These are phyloP conservation scores for Brachyhypopomus occidentalis DNA, from an alignment of 2,113 vertebrate species.

Conservation along the genomic window DNA sequence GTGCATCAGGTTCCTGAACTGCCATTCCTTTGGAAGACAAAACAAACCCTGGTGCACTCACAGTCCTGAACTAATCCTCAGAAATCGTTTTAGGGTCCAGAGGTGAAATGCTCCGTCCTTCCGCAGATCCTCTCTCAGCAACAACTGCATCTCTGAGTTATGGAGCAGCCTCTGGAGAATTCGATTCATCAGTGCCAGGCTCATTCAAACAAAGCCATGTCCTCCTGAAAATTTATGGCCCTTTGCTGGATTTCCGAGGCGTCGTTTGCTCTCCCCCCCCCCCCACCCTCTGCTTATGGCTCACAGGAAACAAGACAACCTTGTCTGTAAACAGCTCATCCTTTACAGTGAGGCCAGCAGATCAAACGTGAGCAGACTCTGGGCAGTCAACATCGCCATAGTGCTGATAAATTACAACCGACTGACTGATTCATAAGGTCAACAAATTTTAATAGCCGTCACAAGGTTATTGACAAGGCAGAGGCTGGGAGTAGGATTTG, in stretches of 20 bases:
- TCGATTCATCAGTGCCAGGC: constrained; percentile 55
- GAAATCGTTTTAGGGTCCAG: not conserved
- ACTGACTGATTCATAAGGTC: constrained; percentile 53
- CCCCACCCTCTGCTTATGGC: constrained; percentile 19
- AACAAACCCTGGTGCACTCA: too few relatives aligned
- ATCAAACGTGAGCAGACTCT: constrained; percentile 39
- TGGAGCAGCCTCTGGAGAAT: constrained; percentile 49
- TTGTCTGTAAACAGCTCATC: constrained; percentile 41
- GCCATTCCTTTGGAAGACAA: too few relatives aligned
- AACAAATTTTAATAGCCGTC: constrained; percentile 56
- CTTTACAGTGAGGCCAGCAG: constrained; percentile 44
- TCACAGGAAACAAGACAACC: constrained; percentile 44
- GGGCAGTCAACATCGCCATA: constrained; percentile 5
- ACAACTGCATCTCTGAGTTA: constrained; percentile 55
- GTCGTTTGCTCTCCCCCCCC: constrained; percentile 16
- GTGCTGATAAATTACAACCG: constrained; percentile 41
- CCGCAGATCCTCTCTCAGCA: constrained; percentile 46
- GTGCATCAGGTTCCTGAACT: too few relatives aligned
- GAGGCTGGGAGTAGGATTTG: constrained; percentile 38
- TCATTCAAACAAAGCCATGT: constrained; percentile 56
- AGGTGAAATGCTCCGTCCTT: constrained; percentile 34
- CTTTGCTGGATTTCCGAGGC: constrained; percentile 45
- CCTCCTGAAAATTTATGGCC: constrained; percentile 46
- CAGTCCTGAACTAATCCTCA: too few relatives aligned
- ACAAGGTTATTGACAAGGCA: constrained; percentile 56